A percentile compares a stretch with the other conserved stretches of the same genome.
Evolutionary conservation across 2,888 invertebrate genomes (phyloP).

Genomic region (Parnassius glacialis): DNA sequence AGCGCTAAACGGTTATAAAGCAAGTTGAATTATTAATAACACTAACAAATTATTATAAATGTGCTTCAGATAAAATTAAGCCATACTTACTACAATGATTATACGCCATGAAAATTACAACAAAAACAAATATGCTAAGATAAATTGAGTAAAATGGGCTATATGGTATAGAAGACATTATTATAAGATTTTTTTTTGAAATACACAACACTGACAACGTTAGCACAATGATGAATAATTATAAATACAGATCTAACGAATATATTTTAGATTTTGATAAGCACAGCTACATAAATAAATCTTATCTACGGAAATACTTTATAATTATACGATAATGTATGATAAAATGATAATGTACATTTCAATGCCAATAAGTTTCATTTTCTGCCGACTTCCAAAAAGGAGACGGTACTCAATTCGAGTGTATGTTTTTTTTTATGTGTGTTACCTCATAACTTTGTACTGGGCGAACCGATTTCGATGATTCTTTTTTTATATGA

Average conservation of each 20-base stretch:
- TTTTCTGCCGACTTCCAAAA: too few relatives aligned
- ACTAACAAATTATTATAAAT: too few relatives aligned
- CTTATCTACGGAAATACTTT: slow-evolving; percentile 21
- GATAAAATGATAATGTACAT: slow-evolving; percentile 11
- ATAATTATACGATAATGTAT: slow-evolving; percentile 24
- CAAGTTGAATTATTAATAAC: too few relatives aligned
- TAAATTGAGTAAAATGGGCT: slow-evolving; percentile 40
- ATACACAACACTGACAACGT: slow-evolving; percentile 21
- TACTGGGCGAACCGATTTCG: too few relatives aligned
- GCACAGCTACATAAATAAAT: slow-evolving; percentile 15
- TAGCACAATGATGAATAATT: slow-evolving; percentile 10
- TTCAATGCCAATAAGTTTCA: too few relatives aligned
- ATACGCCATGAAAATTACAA: slow-evolving; percentile 36
- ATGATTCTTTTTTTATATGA: too few relatives aligned
- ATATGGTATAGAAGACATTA: slow-evolving; percentile 32
- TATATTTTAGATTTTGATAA: slow-evolving; percentile 9
- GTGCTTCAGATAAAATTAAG: too few relatives aligned
- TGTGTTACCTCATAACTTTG: too few relatives aligned
- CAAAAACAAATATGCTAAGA: slow-evolving; percentile 37
- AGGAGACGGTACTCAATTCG: too few relatives aligned
- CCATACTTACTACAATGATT: slow-evolving; percentile 39
- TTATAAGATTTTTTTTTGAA: slow-evolving; percentile 6
- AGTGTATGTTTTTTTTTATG: too few relatives aligned
- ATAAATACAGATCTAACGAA: slow-evolving; percentile 3
- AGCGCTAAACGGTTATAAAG: too few relatives aligned